Evolutionary conservation across 1,140 invertebrate genomes (phyloP), one percentile per base, ranked within the genome.

Genomic region (Trigoniulus corallinus): DNA sequence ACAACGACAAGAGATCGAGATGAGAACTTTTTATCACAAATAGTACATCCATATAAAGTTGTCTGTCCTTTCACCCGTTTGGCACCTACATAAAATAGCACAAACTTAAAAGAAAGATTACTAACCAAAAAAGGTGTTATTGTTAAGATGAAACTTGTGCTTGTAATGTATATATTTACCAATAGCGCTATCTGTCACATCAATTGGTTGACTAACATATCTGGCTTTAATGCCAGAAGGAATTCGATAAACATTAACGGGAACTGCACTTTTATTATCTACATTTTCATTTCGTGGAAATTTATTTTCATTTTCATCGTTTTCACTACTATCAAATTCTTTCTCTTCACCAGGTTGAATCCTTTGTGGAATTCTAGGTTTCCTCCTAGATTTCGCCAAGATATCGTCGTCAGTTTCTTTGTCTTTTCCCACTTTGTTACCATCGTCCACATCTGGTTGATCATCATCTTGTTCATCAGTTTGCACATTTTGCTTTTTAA

Each of bases 1-100:
- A 66, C 61, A 41, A 64, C 59, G 42, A 48, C 29, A 7, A 34
- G 7, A 7, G 29, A 34, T 34, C 15, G 7, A 7, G 29, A 34
- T 7, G 7, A 15, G 15, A 34, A 34, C 29, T 34, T 34, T 34
- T 15, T 34, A 15, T 15, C 15, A 34, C 29, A 34, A 34, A 34
- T 7, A 7, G 29, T 7, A 34, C 29, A 34, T 7, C 29, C 29
- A 15, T 34, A 34, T 7, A 34, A 7, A 15, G 29, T 34, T 34
- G 7, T 34, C 29, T 34, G 29, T 34, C 29, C 29, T 34, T 34
- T 34, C 29, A 34, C 29, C 15, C 29, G 7, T 34, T 34, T 34
- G 7, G 29, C 29, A 7, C 15, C 29, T 34, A 34, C 7, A 7
- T 34, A 7, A 7, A 34, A 7, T 7, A 34, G 7, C 15, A 34